A percentile compares a stretch with the other conserved stretches of the same genome.
phyloP scores from a whole-genome alignment of 1,140 invertebrate species.

The Camponotus pennsylvanicus region DNA sequence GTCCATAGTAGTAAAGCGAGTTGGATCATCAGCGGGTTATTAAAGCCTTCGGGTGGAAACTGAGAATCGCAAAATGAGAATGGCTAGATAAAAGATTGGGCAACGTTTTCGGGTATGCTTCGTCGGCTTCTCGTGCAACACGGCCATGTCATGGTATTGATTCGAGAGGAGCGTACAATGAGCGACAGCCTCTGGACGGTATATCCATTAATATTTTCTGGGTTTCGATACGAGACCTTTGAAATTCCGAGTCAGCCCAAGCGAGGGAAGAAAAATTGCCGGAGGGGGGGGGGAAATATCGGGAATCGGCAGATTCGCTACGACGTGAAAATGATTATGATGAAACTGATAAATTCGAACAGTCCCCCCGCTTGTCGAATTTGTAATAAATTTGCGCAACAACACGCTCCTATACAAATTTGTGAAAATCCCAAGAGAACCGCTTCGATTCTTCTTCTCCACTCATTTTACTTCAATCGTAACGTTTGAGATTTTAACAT shows the following conservation, averaged over 20 bases:
- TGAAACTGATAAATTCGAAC: constrained; percentile 29
- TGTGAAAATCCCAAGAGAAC: background rate
- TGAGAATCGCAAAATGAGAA: constrained; percentile 17
- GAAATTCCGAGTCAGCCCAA: constrained; percentile 45
- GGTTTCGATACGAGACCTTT: constrained; percentile 40
- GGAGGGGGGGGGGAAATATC: constrained; percentile 17
- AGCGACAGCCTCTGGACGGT: constrained; percentile 70
- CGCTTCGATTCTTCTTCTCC: background rate
- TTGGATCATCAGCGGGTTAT: background rate
- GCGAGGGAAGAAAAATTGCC: constrained; percentile 28
- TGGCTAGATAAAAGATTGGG: constrained; percentile 60
- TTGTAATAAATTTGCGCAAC: background rate
- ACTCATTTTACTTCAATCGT: background rate
- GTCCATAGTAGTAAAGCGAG: background rate
- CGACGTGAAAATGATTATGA: constrained; percentile 48
- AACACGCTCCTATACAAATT: background rate
- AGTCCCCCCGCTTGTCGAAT: background rate
- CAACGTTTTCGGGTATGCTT: constrained; percentile 51
- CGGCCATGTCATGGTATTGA: constrained; percentile 73
- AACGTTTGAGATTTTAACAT: background rate
- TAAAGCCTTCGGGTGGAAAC: constrained; percentile 11
- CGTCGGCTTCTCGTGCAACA: constrained; percentile 70
- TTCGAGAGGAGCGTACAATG: constrained; percentile 76
- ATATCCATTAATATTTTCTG: constrained; percentile 79
- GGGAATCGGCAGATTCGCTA: background rate